A percentile compares a stretch with the other conserved stretches of the same genome.
phyloP scores from a whole-genome alignment of 2,113 vertebrate species.

The Eidolon helvum region DNA sequence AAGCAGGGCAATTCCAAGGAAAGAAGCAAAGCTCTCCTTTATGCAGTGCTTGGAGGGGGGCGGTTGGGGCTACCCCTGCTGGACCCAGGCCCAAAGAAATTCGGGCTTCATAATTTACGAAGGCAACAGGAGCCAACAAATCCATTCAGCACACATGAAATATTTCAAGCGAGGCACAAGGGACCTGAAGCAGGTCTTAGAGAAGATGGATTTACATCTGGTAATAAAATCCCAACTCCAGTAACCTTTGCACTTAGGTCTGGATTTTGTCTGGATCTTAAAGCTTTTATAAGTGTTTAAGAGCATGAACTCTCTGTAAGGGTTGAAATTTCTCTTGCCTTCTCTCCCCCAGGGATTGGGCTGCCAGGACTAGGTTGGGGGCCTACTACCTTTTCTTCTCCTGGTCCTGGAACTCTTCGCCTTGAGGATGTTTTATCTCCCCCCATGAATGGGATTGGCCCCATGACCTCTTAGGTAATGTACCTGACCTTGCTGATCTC shows the following conservation, averaged over 20 bases:
- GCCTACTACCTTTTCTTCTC: not conserved
- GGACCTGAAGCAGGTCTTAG: slow-evolving; percentile 63
- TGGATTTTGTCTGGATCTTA: slow-evolving; percentile 79
- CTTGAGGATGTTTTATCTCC: not conserved
- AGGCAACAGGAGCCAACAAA: slow-evolving; percentile 72
- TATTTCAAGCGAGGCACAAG: slow-evolving; percentile 72
- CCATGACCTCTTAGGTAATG: not conserved
- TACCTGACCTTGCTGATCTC: not conserved
- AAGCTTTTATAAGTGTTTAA: slow-evolving; percentile 72
- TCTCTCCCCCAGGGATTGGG: not conserved
- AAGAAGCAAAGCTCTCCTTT: not conserved
- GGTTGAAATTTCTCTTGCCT: slow-evolving; percentile 61
- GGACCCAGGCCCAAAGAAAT: slow-evolving; percentile 53
- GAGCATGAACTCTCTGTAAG: slow-evolving; percentile 65
- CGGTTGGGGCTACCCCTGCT: not conserved
- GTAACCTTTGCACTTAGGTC: slow-evolving; percentile 76
- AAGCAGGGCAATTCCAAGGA: not conserved
- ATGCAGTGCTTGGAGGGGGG: not conserved
- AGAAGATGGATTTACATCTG: slow-evolving; percentile 76
- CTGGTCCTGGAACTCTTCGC: not conserved
- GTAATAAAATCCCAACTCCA: slow-evolving; percentile 75
- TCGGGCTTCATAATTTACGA: slow-evolving; percentile 68
- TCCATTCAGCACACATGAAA: slow-evolving; percentile 71
- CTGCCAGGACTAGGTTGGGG: not conserved
- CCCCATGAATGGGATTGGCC: not conserved